Conservation (phyloP, 2,888 invertebrate species). For the Argyra leucocephala region DNA sequence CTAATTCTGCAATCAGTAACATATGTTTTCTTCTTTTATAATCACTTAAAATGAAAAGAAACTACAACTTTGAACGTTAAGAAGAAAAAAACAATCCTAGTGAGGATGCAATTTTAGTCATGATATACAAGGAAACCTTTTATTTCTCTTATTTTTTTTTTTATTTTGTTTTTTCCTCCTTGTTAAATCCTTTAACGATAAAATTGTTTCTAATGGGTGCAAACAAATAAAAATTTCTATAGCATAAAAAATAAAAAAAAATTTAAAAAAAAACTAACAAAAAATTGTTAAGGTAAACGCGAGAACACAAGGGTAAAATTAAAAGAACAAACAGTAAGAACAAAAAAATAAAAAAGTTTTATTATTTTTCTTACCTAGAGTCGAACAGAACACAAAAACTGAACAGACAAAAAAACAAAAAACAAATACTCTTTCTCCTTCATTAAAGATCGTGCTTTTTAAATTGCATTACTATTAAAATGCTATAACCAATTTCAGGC, state of each 20-base stretch:
- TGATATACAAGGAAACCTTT: no score
- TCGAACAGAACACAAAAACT: neutral
- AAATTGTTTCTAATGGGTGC: constrained; percentile 4
- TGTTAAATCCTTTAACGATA: constrained; percentile 6
- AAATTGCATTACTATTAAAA: no score
- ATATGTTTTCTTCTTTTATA: neutral
- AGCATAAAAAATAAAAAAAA: neutral
- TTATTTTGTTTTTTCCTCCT: neutral
- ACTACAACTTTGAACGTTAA: no score
- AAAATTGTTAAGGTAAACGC: neutral
- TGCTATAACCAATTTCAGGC: no score
- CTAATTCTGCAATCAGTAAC: neutral
- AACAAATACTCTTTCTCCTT: neutral
- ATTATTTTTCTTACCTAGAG: no score
- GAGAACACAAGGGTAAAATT: neutral
- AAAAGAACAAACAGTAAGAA: neutral
- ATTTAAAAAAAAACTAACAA: neutral
- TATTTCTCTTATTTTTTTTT: no score
- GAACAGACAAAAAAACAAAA: neutral
- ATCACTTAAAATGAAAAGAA: neutral
- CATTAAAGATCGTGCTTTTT: neutral
- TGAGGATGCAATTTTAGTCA: no score
- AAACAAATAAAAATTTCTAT: neutral
- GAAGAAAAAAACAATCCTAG: neutral
- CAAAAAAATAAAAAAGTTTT: neutral